A percentile compares a stretch with the other conserved stretches of the same genome.
phyloP scores from a whole-genome alignment of 2,113 vertebrate species.

The Hemibagrus wyckioides region DNA sequence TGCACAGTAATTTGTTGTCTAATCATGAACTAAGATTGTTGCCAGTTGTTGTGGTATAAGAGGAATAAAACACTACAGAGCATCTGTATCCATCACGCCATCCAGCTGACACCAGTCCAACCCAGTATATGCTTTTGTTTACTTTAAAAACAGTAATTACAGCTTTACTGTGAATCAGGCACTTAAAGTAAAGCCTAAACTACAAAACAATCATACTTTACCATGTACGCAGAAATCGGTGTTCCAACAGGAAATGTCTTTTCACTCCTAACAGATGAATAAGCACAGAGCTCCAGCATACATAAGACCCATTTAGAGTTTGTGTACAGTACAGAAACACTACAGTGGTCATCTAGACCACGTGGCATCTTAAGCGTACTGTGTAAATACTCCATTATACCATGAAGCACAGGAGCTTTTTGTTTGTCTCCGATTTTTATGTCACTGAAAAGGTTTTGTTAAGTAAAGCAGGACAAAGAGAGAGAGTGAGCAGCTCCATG shows the following conservation, averaged over 20 bases:
- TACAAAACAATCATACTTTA: no score
- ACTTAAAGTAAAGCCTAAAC: no score
- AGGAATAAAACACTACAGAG: no score
- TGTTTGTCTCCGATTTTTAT: neutral
- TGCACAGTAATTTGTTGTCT: no score
- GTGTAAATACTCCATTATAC: slow-evolving; percentile 5
- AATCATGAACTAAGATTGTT: no score
- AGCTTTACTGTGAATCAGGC: no score
- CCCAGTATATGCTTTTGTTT: no score
- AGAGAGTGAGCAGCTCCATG: neutral
- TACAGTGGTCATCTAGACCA: neutral
- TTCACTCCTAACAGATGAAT: neutral
- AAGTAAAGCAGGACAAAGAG: slow-evolving; percentile 33
- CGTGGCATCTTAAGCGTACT: neutral
- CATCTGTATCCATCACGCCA: no score
- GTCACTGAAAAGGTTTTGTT: slow-evolving; percentile 11
- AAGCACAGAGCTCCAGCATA: neutral
- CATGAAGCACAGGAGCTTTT: slow-evolving; percentile 14
- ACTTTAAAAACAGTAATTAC: no score
- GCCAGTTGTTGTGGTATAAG: no score
- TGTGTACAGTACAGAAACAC: neutral
- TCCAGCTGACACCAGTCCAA: no score
- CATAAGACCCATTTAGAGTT: neutral
- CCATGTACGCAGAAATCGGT: neutral
- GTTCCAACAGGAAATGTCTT: neutral